Conservation (phyloP, 2,113 vertebrate genomes). For the Takifugu flavidus region DNA sequence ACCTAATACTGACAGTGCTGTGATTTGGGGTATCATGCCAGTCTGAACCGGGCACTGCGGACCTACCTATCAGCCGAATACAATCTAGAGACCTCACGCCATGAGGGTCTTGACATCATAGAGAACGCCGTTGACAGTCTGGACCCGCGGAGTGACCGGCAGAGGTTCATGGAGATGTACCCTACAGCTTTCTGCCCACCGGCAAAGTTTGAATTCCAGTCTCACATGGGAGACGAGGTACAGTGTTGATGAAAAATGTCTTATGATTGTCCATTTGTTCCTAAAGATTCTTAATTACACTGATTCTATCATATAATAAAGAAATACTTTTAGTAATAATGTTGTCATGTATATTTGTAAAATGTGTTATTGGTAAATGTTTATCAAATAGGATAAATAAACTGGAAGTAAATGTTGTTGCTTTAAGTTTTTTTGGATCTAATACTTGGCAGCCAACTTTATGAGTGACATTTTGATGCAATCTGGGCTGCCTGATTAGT, state of each 20-base stretch:
- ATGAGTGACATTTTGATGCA: too few species aligned
- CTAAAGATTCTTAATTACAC: too few species aligned
- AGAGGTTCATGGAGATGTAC: conserved; percentile 99
- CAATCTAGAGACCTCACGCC: conserved; percentile 97
- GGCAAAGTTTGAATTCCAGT: conserved; percentile 93
- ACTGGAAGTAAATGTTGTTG: too few species aligned
- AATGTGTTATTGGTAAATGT: too few species aligned
- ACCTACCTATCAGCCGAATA: conserved; percentile 98
- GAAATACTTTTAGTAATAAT: too few species aligned
- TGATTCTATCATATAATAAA: neutral
- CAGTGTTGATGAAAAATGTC: neutral
- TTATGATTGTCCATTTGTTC: too few species aligned
- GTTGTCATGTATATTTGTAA: too few species aligned
- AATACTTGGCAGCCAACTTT: too few species aligned
- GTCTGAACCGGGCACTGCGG: conserved; percentile 91
- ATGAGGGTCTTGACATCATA: conserved; percentile 96
- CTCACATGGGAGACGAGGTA: conserved; percentile 98
- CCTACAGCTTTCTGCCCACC: conserved; percentile 94
- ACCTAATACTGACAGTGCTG: conserved; percentile 79
- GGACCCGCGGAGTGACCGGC: conserved; percentile 94
- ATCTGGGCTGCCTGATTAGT: conserved; percentile 14
- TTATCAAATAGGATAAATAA: too few species aligned
- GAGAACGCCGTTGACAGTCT: conserved; percentile 97
- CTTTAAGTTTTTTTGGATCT: too few species aligned
- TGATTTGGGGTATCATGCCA: conserved; percentile 95